A percentile compares a stretch with the other conserved stretches of the same genome.
Conservation (phyloP, 2,888 invertebrate genomes). For the Acrobasis repandana region DNA sequence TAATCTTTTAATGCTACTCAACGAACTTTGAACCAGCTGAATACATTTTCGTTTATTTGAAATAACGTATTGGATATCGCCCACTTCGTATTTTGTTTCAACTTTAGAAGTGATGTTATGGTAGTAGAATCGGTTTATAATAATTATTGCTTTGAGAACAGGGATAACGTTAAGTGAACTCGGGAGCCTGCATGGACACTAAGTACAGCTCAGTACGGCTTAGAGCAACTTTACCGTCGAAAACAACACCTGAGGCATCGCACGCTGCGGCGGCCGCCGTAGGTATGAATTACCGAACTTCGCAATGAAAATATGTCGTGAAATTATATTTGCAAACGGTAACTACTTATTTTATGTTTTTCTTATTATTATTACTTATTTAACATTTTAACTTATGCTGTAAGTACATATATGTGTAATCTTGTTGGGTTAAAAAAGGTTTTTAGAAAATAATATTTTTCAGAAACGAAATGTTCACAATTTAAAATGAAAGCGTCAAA, state of each 20-base stretch:
- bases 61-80: slow-evolving; percentile 40
- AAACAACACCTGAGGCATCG: slow-evolving; percentile 68
- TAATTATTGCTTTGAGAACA: slow-evolving; percentile 49
- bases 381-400: too few species aligned
- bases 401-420: too few species aligned
- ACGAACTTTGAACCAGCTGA: slow-evolving; percentile 64
- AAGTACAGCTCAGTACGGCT: slow-evolving; percentile 68
- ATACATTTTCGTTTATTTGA: slow-evolving; percentile 56
- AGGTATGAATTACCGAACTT: slow-evolving; percentile 46
- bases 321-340: neutral
- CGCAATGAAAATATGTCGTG: slow-evolving; percentile 25
- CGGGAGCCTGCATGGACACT: slow-evolving; percentile 58
- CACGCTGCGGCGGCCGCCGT: slow-evolving; percentile 41
- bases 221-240: slow-evolving; percentile 71
- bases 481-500: too few species aligned
- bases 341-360: neutral
- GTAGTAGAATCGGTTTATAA: slow-evolving; percentile 32
- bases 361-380: too few species aligned
- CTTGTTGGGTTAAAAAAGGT: too few species aligned
- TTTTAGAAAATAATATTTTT: too few species aligned
- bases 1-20: slow-evolving; percentile 82
- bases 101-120: slow-evolving; percentile 3
- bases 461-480: too few species aligned
- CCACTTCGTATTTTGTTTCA: slow-evolving; percentile 9
- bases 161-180: slow-evolving; percentile 63